Base-by-base conservation (phyloP, 2,797 vertebrate species). In the Sebastes trivittatus region DNA sequence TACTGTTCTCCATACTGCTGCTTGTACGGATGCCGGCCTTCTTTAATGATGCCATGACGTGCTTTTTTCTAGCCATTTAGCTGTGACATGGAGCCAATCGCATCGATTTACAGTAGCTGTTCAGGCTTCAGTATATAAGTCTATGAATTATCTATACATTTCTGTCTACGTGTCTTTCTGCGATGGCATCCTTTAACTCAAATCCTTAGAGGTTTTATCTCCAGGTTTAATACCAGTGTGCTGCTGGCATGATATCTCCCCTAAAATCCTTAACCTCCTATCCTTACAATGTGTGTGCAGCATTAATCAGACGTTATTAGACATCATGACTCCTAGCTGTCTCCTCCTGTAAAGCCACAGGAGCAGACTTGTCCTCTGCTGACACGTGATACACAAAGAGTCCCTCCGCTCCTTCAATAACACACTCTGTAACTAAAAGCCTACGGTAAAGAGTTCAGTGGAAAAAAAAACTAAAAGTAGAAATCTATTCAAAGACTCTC, bases 1-100 rank as follows among this genome's bases (percentile, higher is more conserved):
- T 18, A 82, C 89, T 94, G 90, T 93, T 89, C 83, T 86, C 76
- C 63, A 42, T 10, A 36, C 67, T 46, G 73, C 14, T 34, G 75
- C 75, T 5, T 22, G 27, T 30, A 25, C 34, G 49, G 76, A 85
- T 34, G 81, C 60, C 16, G 38, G 71, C 80, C 69, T 66, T 73
- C 78, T 85, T 79, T 65, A 80, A 75, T 59, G 52, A 76, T 38
- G 18, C 74, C 32, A 5, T 27, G 23, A 73, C 72, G 59, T 27
- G 29, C 59, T n/a, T 4, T 67, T 49, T 78, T 64, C 54, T 36
- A 20, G n/a, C 10, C 68, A 25, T 77, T 62, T 56, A 75, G 69
- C 58, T 34, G 52, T 22, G 54, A 61, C 62, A 20, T 5, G 2
- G 32, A 61, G 73, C 54, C 30, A 58, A 36, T 55, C 7, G 0